Percentiles rank a stretch among this genome's conserved stretches.
These are phyloP conservation scores for Zaprionus kolodkinae DNA, from an alignment of 1,140 invertebrate species.

Conservation along the genomic window DNA sequence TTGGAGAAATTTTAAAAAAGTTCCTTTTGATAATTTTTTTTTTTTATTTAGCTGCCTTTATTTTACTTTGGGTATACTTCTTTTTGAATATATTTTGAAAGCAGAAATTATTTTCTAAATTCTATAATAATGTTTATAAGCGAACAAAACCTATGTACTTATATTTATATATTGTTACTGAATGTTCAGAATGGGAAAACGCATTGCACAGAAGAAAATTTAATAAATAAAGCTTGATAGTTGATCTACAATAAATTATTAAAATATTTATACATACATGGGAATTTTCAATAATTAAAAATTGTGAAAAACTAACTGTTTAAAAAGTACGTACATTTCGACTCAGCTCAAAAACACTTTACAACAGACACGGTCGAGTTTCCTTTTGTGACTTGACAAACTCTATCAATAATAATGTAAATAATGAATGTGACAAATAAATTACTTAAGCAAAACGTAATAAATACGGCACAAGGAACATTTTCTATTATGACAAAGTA, in stretches of 20 bases:
- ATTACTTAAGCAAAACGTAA: constrained; percentile 49
- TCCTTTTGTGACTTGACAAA: constrained; percentile 1
- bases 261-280: constrained; percentile 17
- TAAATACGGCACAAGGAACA: constrained; percentile 73
- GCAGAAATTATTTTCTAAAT: background rate
- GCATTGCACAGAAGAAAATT: constrained; percentile 33
- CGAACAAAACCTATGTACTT: background rate
- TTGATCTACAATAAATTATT: constrained; percentile 25
- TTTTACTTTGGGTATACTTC: background rate
- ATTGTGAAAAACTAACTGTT: background rate
- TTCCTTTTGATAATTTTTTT: constrained; percentile 15
- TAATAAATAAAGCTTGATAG: constrained; percentile 55
- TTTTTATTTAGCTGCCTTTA: constrained; percentile 1
- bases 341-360: background rate
- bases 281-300: background rate
- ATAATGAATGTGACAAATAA: constrained; percentile 30
- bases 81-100: constrained; percentile 4
- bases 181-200: background rate
- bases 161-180: background rate
- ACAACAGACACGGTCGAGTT: background rate
- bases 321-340: background rate
- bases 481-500: constrained; percentile 24
- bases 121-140: background rate
- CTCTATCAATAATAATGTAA: background rate
- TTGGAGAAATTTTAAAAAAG: background rate